Evolutionary conservation across 2,797 vertebrate species (phyloP), one percentile per base, ranked within the genome.

Genomic region (Aeoliscus strigatus): DNA sequence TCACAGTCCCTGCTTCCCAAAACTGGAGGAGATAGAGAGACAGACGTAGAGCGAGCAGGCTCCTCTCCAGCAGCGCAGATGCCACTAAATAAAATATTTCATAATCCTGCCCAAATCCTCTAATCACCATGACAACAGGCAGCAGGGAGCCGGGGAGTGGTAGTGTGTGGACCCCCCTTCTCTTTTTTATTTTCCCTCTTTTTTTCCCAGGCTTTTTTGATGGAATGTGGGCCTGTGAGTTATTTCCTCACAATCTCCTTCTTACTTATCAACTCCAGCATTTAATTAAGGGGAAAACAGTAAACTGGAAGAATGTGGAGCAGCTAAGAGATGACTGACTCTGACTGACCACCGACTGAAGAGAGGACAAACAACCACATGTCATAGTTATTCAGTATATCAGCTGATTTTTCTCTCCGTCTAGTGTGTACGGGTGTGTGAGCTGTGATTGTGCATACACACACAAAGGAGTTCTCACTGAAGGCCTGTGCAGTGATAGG

Each of bases 91-190:
- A 69, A 89, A 86, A 88, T 39, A 83, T 77, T 86, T 90, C 86
- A 85, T 85, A 87, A 90, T 90, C 86, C 88, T 86, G 80, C 82
- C 79, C 84, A 86, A 88, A 86, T 90, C 82, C 77, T 83, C 77
- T 81, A 87, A 90, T 85, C 53, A 80, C 66, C 77, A 87, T 87
- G 86, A 88, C 87, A 88, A 90, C 88, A 81, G 79, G 81, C 83
- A 82, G 81, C 77, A 82, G 81, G 77, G 74, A 79, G 80, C 72
- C 66, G 59, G 73, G 68, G 76, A 83, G 76, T 69, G 71, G 72
- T 70, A 73, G 74, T 62, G 78, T 66, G 50, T 62, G 70, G 73
- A 79, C 69, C 67, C 56, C 59, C 44, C 33, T 17, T 32, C 31
- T 27, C 35, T 24, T 26, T 14, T 13, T 36, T 37, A 23, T 28